A percentile compares a stretch with the other conserved stretches of the same genome.
Conservation (phyloP, 2,888 invertebrate species). For the Parnassius orleans region DNA sequence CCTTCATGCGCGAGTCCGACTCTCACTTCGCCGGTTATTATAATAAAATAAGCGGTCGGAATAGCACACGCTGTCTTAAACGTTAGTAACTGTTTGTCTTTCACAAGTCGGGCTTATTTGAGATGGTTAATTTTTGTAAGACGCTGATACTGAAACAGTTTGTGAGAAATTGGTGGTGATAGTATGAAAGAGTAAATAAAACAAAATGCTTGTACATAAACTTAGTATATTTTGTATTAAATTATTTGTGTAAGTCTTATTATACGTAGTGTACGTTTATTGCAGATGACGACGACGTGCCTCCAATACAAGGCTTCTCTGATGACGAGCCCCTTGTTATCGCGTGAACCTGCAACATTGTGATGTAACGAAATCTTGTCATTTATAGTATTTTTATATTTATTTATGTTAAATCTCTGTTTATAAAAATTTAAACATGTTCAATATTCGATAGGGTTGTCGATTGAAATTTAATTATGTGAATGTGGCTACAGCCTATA, state of each 20-base stretch:
- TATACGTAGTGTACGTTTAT: constrained; percentile 14
- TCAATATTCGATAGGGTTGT: constrained; percentile 22
- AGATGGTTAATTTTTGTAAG: background rate
- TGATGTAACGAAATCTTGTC: constrained; percentile 59
- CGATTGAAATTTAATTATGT: constrained; percentile 20
- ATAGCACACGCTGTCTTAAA: no score
- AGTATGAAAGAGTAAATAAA: background rate
- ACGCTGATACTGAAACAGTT: background rate
- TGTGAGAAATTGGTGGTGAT: no score
- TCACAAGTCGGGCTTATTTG: no score
- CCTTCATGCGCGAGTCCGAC: no score
- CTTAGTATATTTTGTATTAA: background rate
- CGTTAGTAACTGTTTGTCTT: no score
- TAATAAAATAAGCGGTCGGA: no score
- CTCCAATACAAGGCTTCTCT: constrained; percentile 94
- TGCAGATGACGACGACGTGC: constrained; percentile 91
- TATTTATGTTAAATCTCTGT: constrained; percentile 26
- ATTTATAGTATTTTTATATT: constrained; percentile 52
- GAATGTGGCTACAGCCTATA: background rate
- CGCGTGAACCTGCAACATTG: constrained; percentile 80
- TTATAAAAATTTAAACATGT: constrained; percentile 8
- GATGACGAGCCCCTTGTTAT: constrained; percentile 97
- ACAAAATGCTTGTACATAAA: background rate
- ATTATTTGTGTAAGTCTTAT: background rate
- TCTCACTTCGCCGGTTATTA: no score